Conservation (phyloP, 2,113 vertebrate species). For the Misgurnus mizolepis region DNA sequence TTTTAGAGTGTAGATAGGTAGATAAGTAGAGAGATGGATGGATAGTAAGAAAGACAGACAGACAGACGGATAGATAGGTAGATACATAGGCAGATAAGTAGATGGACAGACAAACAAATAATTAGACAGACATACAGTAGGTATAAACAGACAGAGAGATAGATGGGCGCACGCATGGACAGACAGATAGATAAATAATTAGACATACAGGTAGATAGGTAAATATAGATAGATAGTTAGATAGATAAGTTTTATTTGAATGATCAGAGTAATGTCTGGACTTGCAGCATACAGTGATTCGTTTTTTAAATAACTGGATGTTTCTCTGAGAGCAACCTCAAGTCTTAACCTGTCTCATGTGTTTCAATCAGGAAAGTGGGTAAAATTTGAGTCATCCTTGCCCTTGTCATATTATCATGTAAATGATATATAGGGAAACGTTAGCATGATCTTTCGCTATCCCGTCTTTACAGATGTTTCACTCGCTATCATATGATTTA, state of each 20-base stretch:
- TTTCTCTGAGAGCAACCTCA: constrained; percentile 40
- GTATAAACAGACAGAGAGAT: neutral
- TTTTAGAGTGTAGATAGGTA: no score
- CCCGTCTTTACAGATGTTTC: constrained; percentile 10
- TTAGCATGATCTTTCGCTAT: constrained; percentile 8
- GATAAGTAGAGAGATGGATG: no score
- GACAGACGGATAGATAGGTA: neutral
- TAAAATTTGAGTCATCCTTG: constrained; percentile 2
- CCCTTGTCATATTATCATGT: constrained; percentile 22
- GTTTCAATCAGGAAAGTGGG: constrained; percentile 20
- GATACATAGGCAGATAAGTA: neutral
- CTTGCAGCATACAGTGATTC: constrained; percentile 46
- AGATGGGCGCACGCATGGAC: no score
- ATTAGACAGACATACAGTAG: neutral
- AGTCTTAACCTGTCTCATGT: constrained; percentile 52
- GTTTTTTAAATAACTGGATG: constrained; percentile 24
- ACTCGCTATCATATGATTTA: constrained; percentile 10
- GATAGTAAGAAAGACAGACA: neutral
- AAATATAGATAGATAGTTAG: neutral
- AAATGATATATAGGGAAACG: neutral
- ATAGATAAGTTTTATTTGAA: constrained; percentile 4
- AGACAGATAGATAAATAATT: neutral
- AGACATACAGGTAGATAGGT: neutral
- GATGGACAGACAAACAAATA: neutral
- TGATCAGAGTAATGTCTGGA: constrained; percentile 41